Evolutionary conservation across 2,888 invertebrate genomes (phyloP), one percentile per base, ranked within the genome.

Genomic region (Chymomyza procnemis): DNA sequence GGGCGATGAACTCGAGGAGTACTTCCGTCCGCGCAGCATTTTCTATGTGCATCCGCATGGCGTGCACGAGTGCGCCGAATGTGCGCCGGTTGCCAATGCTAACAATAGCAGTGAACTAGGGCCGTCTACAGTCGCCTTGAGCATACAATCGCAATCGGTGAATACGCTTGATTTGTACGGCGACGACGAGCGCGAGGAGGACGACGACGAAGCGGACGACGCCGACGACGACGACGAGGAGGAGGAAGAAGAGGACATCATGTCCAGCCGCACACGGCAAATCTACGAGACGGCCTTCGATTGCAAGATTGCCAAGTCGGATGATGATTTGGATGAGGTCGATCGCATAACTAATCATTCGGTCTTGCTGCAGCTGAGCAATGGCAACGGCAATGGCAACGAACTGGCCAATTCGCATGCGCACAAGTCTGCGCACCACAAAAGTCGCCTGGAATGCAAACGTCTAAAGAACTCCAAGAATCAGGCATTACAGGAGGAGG

Each of bases 231-330:
- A 58, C 9, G 65, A 60, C 5, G 78, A 75, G 5, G 73, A 72
- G 21, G 82, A 91, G 50, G 91, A 91, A 4, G 57, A 48, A 8
- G 57, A 64, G 19, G 64, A 87, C 87, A 83, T 80, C 72, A 84
- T 84, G 83, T 84, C 84, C 19, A 85, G 84, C 55, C 92, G 94
- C 66, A 93, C 93, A 90, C 93, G 95, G 86, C 95, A 95, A 91
- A 93, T 97, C 65, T 97, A 97, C 90, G 97, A 97, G 91, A 97
- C 97, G 66, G 97, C 97, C 67, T 97, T 97, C 91, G 97, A 97
- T 91, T 96, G 96, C 91, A 96, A 96, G 91, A 94, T 96, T 86
- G 94, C 94, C 88, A 94, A 95, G 75, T 96, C 96, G 8, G 95
- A 95, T 81, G 95, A 95, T 83, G 94, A 94, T 79, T 95, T 96